Base-by-base conservation (phyloP, 1,140 invertebrate species). In the Mya arenaria region DNA sequence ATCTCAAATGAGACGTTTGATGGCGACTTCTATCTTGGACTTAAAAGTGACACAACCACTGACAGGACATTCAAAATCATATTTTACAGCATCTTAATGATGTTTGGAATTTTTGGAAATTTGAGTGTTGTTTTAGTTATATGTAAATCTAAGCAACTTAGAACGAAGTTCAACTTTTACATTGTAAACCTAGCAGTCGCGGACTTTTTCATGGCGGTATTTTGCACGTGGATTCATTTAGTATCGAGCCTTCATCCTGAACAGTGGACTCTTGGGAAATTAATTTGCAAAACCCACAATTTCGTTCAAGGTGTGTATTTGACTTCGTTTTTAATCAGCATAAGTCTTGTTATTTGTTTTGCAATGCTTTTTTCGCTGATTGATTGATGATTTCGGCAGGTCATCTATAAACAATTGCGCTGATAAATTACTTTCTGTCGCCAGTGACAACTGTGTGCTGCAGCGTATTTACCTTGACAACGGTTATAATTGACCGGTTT, bases 381-480 rank as follows among this genome's bases (percentile, higher is more conserved):
- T n/a, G n/a, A n/a, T n/a, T n/a, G n/a, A n/a, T n/a, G n/a, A n/a
- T n/a, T n/a, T n/a, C n/a, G n/a, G n/a, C n/a, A n/a, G n/a, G n/a
- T n/a, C n/a, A n/a, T n/a, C n/a, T n/a, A n/a, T n/a, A n/a, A n/a
- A n/a, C n/a, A n/a, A n/a, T n/a, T n/a, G n/a, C n/a, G n/a, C n/a
- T n/a, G n/a, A 8, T 15, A 25, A 17, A 13, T 44, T n/a, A 23
- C 48, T 69, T 19, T 25, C 3, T 28, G 39, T 5, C 5, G 28
- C 44, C 97, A 97, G 94, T 99, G 97, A 94, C 98, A 98, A 94
- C 98, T 97, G 94, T 98, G 98, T 86, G 99, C 97, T 94, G 98
- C 96, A 96, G 99, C 99, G 84, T 97, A 97, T 94, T 99, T 97
- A 93, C 97, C 95, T 92, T 99, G 98, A 93, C 99, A 23, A 74